phyloP scores from a whole-genome alignment of 2,888 invertebrate species.

The Mimas tiliae region DNA sequence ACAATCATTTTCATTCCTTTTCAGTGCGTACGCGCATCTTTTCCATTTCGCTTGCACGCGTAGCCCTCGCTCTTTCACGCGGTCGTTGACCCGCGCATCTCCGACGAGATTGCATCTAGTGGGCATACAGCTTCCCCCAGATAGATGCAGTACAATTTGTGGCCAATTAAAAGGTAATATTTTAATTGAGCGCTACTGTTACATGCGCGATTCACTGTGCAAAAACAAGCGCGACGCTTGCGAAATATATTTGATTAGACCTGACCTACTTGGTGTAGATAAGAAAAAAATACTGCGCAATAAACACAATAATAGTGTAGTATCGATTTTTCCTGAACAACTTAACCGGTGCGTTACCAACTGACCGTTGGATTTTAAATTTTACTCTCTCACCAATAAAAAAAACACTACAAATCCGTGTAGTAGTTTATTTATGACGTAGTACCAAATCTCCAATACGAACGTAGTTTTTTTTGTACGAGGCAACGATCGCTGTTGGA shows the following conservation, averaged over 20 bases:
- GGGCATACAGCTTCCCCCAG: constrained; percentile 78
- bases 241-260: constrained; percentile 62
- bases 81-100: constrained; percentile 82
- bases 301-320: constrained; percentile 43
- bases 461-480: constrained; percentile 56
- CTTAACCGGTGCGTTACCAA: background rate
- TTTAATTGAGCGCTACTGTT: constrained; percentile 49
- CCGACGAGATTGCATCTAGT: constrained; percentile 83
- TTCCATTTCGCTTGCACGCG: constrained; percentile 62
- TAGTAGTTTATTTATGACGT: constrained; percentile 77
- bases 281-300: constrained; percentile 69
- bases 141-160: constrained; percentile 75
- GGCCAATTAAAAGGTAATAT: constrained; percentile 76
- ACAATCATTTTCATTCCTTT: constrained; percentile 82
- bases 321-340: constrained; percentile 23
- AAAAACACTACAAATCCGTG: constrained; percentile 57
- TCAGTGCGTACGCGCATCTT: constrained; percentile 82
- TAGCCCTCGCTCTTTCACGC: constrained; percentile 63
- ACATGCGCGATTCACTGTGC: constrained; percentile 27
- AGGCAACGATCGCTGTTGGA: constrained; percentile 56
- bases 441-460: constrained; percentile 73
- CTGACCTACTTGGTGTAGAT: constrained; percentile 69
- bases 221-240: constrained; percentile 43
- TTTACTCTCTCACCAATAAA: constrained; percentile 46
- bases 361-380: constrained; percentile 73